These are phyloP conservation scores for Drosophila lacicola DNA, from an alignment of 2,888 invertebrate species.

Conservation along the genomic window DNA sequence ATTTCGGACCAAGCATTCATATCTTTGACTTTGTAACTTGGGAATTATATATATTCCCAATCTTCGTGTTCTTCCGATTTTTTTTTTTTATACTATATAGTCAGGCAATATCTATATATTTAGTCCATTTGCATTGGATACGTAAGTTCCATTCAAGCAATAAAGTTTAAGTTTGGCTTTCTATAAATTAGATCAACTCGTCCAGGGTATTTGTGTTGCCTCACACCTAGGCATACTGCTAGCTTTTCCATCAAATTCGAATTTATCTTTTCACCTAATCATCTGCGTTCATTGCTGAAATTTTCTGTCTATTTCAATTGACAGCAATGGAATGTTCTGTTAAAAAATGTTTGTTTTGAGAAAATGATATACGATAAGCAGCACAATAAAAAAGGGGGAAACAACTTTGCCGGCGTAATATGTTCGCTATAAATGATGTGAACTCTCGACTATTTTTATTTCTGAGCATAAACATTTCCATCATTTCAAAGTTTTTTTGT, in stretches of 20 bases:
- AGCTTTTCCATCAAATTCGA: not conserved
- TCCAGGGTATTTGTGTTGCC: slow-evolving; percentile 2
- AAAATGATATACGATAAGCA: slow-evolving; percentile 43
- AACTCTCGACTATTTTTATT: slow-evolving; percentile 51
- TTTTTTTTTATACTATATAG: no score
- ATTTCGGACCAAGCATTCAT: no score
- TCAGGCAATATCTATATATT: no score
- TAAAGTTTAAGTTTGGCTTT: no score
- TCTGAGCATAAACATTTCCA: slow-evolving; percentile 52
- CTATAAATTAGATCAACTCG: no score
- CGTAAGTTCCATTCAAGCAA: no score
- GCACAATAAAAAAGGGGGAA: slow-evolving; percentile 1
- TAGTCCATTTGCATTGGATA: no score
- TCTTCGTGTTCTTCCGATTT: no score
- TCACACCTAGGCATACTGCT: not conserved
- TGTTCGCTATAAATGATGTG: slow-evolving; percentile 37
- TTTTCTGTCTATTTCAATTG: slow-evolving; percentile 29
- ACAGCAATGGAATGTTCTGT: slow-evolving; percentile 42
- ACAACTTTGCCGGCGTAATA: slow-evolving; percentile 12
- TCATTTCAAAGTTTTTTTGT: slow-evolving; percentile 31
- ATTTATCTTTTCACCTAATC: slow-evolving; percentile 50
- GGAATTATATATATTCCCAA: no score
- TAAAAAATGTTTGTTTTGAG: slow-evolving; percentile 50
- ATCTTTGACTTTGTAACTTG: no score
- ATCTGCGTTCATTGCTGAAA: slow-evolving; percentile 17